Conservation (phyloP, 2,113 vertebrate genomes). For the Riparia riparia region DNA sequence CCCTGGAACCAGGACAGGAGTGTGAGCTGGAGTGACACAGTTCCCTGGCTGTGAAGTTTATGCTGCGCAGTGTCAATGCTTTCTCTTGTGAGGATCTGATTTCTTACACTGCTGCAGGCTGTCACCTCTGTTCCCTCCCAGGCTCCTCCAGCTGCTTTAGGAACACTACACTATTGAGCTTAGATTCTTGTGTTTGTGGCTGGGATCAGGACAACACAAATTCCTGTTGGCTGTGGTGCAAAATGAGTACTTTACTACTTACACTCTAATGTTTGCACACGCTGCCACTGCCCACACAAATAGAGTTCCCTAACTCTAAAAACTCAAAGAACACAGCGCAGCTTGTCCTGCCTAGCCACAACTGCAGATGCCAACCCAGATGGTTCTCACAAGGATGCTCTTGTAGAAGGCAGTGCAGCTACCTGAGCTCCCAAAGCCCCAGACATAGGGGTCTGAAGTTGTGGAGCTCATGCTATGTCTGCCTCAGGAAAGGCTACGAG, state of each 20-base stretch:
- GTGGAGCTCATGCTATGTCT: neutral
- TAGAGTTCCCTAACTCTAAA: neutral
- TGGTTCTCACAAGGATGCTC: neutral
- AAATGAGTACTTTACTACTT: fast-evolving
- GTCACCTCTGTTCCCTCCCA: neutral
- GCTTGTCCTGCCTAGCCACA: neutral
- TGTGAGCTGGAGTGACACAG: neutral
- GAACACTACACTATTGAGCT: neutral
- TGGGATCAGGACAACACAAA: neutral
- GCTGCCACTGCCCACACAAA: neutral
- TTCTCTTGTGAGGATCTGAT: neutral
- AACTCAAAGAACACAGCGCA: neutral
- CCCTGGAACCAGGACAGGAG: neutral
- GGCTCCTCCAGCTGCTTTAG: neutral
- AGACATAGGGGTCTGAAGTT: neutral
- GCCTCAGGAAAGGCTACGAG: neutral
- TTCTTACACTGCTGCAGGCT: neutral
- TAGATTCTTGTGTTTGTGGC: neutral
- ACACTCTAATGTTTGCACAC: neutral
- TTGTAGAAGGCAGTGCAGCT: neutral
- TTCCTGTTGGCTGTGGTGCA: neutral
- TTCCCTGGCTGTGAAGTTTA: neutral
- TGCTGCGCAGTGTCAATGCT: neutral
- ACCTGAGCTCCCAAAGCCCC: neutral
- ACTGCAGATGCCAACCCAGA: neutral